Percentiles rank a stretch among this genome's conserved stretches.
Conservation (phyloP, 2,113 vertebrate species). For the Leucosticte australis region DNA sequence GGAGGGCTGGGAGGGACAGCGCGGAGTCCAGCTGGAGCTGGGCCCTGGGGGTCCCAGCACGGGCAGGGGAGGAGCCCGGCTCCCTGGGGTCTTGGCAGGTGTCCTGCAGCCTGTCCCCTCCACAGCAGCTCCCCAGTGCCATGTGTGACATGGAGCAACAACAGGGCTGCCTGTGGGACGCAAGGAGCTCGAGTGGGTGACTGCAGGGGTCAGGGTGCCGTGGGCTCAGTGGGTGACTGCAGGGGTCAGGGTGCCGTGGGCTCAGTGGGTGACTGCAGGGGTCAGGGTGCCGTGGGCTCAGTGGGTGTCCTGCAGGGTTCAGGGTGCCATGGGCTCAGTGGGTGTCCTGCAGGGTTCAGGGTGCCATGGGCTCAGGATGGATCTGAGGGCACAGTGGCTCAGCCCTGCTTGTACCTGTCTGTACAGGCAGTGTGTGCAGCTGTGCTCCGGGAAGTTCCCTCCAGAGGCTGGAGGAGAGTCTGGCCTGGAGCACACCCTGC, state of each 20-base stretch:
- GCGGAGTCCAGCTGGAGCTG: accelerated
- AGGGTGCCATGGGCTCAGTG: background rate
- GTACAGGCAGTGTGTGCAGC: background rate
- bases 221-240: background rate
- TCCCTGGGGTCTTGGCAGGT: accelerated
- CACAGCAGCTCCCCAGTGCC: accelerated
- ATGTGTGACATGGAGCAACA: accelerated
- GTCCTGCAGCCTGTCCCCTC: background rate
- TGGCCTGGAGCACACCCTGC: background rate
- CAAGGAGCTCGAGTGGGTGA: accelerated
- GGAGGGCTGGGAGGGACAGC: background rate
- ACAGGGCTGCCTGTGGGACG: accelerated
- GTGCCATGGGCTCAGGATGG: background rate
- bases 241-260: background rate
- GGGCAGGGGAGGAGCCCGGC: accelerated
- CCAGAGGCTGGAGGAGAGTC: background rate
- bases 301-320: background rate
- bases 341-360: background rate
- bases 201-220: background rate
- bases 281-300: accelerated
- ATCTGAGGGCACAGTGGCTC: background rate
- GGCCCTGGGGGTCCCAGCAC: accelerated
- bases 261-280: background rate
- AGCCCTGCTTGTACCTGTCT: background rate
- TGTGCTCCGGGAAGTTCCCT: background rate